Percentiles rank a stretch among this genome's conserved stretches.
These are phyloP conservation scores for Apis florea DNA, from an alignment of 1,140 invertebrate genomes.

Conservation along the genomic window DNA sequence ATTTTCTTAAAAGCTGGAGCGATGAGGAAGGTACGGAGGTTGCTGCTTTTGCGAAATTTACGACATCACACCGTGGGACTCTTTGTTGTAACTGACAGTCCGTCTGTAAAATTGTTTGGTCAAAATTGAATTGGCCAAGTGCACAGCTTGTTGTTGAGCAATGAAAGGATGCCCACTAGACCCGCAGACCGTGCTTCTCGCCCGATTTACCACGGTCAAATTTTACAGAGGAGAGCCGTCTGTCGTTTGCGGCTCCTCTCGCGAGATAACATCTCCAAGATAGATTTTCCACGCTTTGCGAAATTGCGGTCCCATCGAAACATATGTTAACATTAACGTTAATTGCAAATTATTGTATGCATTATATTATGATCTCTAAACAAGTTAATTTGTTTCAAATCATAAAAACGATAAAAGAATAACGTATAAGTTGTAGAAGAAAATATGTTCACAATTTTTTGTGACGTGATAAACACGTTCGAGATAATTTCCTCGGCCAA, in stretches of 20 bases:
- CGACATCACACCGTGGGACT: constrained; percentile 12
- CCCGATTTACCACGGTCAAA: constrained; percentile 31
- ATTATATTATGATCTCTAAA: no score
- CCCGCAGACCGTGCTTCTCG: constrained; percentile 36
- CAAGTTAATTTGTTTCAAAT: no score
- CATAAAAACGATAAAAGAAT: no score
- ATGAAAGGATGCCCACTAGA: constrained; percentile 42
- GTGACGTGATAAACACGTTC: no score
- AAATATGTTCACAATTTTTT: no score
- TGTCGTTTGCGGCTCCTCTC: neutral
- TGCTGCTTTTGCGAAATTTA: constrained; percentile 67
- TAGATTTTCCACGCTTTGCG: neutral
- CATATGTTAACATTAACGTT: no score
- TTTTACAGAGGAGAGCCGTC: constrained; percentile 22
- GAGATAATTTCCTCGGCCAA: neutral
- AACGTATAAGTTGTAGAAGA: no score
- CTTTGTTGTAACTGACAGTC: constrained; percentile 1
- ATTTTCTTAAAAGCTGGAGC: neutral
- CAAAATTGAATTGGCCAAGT: constrained; percentile 65
- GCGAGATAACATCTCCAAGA: constrained; percentile 6
- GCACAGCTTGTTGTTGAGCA: constrained; percentile 42
- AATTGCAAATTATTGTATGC: no score
- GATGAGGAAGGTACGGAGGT: neutral
- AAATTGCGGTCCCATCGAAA: neutral
- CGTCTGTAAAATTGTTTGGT: no score